Evolutionary conservation across 2,888 invertebrate species (phyloP), one percentile per base, ranked within the genome.

Genomic region (Lysandra bellargus): DNA sequence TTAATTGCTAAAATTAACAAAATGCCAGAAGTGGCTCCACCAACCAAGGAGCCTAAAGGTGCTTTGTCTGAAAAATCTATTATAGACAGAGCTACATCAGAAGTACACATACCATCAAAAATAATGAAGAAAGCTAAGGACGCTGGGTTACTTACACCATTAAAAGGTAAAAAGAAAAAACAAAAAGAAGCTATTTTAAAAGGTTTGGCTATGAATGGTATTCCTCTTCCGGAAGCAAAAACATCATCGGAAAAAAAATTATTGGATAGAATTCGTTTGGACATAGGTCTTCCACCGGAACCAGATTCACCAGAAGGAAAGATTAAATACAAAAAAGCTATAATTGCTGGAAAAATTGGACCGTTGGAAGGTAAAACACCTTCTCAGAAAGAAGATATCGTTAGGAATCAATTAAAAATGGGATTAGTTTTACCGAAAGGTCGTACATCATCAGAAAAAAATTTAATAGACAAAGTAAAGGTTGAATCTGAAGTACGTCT

Each of bases 291-390:
- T 23, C 83, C 81, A 73, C 81, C 81, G 2, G 80, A 79, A 80
- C 81, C 82, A n/a, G 69, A 14, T 14, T 69, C 83, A 6, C 79
- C 80, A 14, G 33, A 33, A 33, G 33, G 37, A 69, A 69, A 69
- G 17, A 9, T 17, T 14, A 69, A 69, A 69, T 69, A 69, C 33
- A 69, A 69, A 69, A 69, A 69, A 69, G 69, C 69, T 12, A 37
- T 69, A 33, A 17, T 69, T 69, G 14, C 69, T 69, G 69, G 69
- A 69, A 69, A 69, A 69, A 69, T 69, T 33, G 33, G 69, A 14
- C 69, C 69, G 4, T 69, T 69, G 33, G 69, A 69, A 83, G 86
- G 84, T 0, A 86, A 87, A 81, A 78, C 85, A 4, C 78, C 82
- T 2, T 80, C 82, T 4, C 81, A 84, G 78, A 83, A 83, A 79